Percentiles rank a stretch among this genome's conserved stretches.
These are phyloP conservation scores for Carettochelys insculpta DNA, from an alignment of 2,113 vertebrate genomes.

Conservation along the genomic window DNA sequence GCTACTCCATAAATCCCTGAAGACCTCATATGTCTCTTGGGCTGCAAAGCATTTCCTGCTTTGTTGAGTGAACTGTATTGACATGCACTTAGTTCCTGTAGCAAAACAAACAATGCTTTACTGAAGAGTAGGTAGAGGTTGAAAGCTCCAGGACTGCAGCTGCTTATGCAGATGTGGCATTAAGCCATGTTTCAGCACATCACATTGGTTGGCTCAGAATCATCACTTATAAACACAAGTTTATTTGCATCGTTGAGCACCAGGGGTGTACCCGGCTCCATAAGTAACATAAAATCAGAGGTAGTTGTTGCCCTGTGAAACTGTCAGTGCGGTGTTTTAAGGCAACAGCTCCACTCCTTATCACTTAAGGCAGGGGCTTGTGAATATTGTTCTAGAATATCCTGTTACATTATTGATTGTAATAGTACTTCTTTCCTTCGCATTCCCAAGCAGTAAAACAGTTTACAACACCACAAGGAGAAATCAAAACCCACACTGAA, in stretches of 20 bases:
- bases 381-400: slow-evolving; percentile 41
- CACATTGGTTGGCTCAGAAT: neutral
- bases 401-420: slow-evolving; percentile 32
- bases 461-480: neutral
- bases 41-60: neutral
- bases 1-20: neutral
- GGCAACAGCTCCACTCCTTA: neutral
- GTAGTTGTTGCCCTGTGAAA: neutral
- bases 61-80: accelerated
- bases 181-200: neutral
- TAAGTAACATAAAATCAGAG: slow-evolving; percentile 15
- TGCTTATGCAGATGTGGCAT: neutral
- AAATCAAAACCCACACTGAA: slow-evolving; percentile 21
- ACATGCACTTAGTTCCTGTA: neutral
- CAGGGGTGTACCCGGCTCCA: neutral
- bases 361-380: neutral
- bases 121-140: slow-evolving; percentile 3
- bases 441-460: slow-evolving; percentile 51
- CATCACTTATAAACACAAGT: neutral
- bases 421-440: neutral
- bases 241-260: neutral
- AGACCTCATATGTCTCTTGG: neutral
- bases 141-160: neutral
- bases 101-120: neutral
- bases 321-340: slow-evolving; percentile 21